A percentile compares a stretch with the other conserved stretches of the same genome.
Conservation (phyloP, 2,113 vertebrate genomes). For the Etheostoma cragini region DNA sequence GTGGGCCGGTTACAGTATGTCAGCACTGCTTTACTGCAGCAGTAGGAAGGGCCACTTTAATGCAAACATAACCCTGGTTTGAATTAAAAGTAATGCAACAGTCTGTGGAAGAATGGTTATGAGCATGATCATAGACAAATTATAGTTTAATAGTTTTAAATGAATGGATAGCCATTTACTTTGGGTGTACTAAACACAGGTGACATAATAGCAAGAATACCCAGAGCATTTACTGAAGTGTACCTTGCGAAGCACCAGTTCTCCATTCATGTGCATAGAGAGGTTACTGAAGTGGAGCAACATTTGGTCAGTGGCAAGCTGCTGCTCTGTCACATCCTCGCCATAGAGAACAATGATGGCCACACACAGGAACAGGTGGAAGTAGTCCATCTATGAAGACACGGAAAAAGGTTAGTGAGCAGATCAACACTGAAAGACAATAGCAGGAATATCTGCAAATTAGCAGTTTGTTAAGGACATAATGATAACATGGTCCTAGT, state of each 20-base stretch:
- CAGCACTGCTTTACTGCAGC: slow-evolving; percentile 40
- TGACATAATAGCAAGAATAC: not conserved
- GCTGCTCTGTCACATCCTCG: slow-evolving; percentile 95
- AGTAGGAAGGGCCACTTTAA: not conserved
- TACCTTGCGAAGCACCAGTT: slow-evolving; percentile 97
- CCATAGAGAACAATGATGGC: slow-evolving; percentile 96
- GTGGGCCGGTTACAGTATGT: slow-evolving; percentile 23
- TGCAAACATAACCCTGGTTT: slow-evolving; percentile 7
- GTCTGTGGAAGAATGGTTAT: not conserved
- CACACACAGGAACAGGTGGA: slow-evolving; percentile 97
- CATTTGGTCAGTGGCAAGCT: slow-evolving; percentile 96
- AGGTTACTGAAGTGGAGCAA: slow-evolving; percentile 96
- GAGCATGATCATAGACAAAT: slow-evolving; percentile 1
- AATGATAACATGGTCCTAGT: not conserved
- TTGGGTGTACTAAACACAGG: no score
- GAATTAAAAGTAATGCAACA: slow-evolving; percentile 8
- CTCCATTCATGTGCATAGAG: slow-evolving; percentile 99
- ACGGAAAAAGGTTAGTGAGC: not conserved
- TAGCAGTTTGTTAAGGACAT: not conserved
- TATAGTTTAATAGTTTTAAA: slow-evolving; percentile 1
- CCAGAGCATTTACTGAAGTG: not conserved
- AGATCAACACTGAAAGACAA: not conserved
- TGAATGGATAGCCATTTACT: not conserved
- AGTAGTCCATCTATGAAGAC: slow-evolving; percentile 92
- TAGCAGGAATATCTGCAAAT: slow-evolving; percentile 1